Percentiles rank a stretch among this genome's conserved stretches.
Conservation (phyloP, 1,140 invertebrate species). For the Hormaphis cornu region DNA sequence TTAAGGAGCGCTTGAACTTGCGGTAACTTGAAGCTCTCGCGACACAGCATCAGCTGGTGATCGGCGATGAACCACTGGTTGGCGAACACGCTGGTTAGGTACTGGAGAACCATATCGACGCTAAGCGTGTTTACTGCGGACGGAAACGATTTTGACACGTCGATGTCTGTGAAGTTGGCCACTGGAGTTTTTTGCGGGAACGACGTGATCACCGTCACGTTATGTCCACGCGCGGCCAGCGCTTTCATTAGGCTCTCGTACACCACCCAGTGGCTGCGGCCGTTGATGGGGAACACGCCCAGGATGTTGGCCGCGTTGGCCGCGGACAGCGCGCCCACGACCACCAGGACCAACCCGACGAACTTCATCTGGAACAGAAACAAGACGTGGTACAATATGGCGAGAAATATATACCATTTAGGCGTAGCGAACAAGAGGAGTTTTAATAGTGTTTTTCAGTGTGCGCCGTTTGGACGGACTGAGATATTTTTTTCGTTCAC, state of each 20-base stretch:
- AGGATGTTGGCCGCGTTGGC: slow-evolving; percentile 37
- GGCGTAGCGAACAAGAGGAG: too few relatives aligned
- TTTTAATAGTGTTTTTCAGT: too few relatives aligned
- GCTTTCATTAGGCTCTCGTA: slow-evolving; percentile 40
- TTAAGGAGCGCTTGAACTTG: slow-evolving; percentile 27
- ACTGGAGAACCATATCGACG: background rate
- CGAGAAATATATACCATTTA: too few relatives aligned
- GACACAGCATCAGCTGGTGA: background rate
- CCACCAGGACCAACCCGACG: background rate
- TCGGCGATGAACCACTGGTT: slow-evolving; percentile 23
- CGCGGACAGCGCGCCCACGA: background rate
- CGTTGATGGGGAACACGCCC: slow-evolving; percentile 39
- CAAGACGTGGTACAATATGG: too few relatives aligned
- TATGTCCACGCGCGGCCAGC: slow-evolving; percentile 40
- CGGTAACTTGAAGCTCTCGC: background rate
- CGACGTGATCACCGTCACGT: slow-evolving; percentile 40
- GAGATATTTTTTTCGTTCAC: too few relatives aligned
- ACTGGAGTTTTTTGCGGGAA: slow-evolving; percentile 45
- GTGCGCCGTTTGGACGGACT: too few relatives aligned
- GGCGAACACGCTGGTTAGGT: background rate
- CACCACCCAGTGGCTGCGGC: slow-evolving; percentile 42
- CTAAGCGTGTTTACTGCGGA: background rate
- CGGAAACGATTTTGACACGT: slow-evolving; percentile 8
- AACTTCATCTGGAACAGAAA: slow-evolving; percentile 2
- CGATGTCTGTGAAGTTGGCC: slow-evolving; percentile 47